These are phyloP conservation scores for Labeo rohita DNA, from an alignment of 2,113 vertebrate species.

Conservation along the genomic window DNA sequence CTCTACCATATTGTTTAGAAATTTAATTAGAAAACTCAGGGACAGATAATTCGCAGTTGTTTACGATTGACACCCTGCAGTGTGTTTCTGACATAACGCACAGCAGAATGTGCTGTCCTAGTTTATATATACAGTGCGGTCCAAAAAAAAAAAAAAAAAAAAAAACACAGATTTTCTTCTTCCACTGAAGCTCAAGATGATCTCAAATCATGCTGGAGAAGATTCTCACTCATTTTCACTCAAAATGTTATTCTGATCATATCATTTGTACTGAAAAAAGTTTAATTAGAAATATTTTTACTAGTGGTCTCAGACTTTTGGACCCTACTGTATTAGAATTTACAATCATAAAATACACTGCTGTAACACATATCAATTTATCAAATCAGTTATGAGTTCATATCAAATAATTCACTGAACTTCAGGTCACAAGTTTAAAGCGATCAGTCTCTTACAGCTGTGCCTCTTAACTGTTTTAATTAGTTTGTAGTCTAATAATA, in stretches of 20 bases:
- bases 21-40: conserved; percentile 25
- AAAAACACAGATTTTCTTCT: too few relatives aligned
- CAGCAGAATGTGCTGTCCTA: background rate
- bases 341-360: background rate
- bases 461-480: background rate
- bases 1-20: background rate
- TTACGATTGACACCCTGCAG: background rate
- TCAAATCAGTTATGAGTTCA: background rate
- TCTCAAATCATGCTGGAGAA: too few relatives aligned
- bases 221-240: too few relatives aligned
- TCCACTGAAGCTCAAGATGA: too few relatives aligned
- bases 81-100: background rate
- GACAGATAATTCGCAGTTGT: background rate
- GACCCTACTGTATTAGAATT: too few relatives aligned
- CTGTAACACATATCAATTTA: background rate
- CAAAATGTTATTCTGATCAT: background rate
- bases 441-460: background rate
- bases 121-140: background rate
- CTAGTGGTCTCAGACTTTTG: too few relatives aligned
- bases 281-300: background rate
- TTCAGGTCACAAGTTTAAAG: background rate
- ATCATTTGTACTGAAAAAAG: background rate
- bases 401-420: background rate
- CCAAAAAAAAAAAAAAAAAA: too few relatives aligned
- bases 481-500: background rate